phyloP scores from a whole-genome alignment of 2,797 vertebrate genomes.

The Holocentrus rufus region DNA sequence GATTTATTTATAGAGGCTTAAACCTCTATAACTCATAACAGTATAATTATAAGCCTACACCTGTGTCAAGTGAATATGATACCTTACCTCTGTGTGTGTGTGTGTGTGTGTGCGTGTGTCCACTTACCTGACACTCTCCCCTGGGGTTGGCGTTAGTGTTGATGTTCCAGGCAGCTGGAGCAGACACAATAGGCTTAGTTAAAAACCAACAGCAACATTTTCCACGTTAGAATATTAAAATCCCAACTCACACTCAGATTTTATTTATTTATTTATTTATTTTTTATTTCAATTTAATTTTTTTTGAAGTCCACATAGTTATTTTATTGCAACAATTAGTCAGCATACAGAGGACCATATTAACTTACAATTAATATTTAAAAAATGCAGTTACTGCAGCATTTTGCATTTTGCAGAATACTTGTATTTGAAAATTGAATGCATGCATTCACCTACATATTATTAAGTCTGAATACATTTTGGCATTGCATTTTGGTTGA shows the following conservation, averaged over 20 bases:
- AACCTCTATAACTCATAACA: no score
- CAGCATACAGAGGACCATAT: background rate
- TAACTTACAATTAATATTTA: background rate
- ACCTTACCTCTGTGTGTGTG: background rate
- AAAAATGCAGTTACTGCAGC: background rate
- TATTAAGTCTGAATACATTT: no score
- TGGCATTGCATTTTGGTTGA: no score
- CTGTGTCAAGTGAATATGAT: no score
- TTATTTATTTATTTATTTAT: background rate
- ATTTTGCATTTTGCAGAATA: no score
- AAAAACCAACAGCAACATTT: background rate
- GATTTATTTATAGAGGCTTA: no score
- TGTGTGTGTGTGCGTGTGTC: background rate
- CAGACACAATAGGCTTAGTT: conserved; percentile 20
- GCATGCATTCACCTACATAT: no score
- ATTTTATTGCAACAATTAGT: background rate
- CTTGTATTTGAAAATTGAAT: no score
- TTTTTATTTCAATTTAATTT: no score
- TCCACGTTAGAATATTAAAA: background rate
- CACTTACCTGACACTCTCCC: conserved; percentile 63
- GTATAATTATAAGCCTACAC: no score
- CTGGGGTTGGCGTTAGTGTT: conserved; percentile 42
- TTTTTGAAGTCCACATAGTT: no score
- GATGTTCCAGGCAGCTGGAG: conserved; percentile 62
- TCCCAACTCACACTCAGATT: no score